Base-by-base conservation (phyloP, 2,888 invertebrate genomes). In the Himalopsyche anomala region DNA sequence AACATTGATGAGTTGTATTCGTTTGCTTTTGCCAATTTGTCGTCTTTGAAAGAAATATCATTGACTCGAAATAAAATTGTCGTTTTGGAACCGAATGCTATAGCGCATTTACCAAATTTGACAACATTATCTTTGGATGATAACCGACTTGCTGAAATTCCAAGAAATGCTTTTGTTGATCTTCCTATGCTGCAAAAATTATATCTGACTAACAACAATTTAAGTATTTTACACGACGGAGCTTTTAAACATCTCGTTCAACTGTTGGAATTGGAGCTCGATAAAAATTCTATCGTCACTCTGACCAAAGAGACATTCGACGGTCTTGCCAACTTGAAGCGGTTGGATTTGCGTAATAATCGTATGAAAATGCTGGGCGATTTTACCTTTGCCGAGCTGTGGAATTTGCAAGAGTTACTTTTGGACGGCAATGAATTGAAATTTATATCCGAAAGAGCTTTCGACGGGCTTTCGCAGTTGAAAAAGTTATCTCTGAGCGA, bases 181-280 rank as follows among this genome's bases (percentile, higher is more conserved):
- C 91, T 97, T 85, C 96, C 97, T 0, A 94, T 94, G 85, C 91
- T 97, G 88, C 95, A 95, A 89, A 95, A 96, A 88, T 94, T 99
- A 69, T 95, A 95, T 88, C 93, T 99, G 83, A 97, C 97, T 89
- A 96, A 96, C 90, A 99, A 99, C 92, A 96, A 96, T 90, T 94
- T 99, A 89, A 96, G 96, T 87, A 94, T 95, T 55, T 94, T 98
- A 88, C 98, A 97, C 89, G 97, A 98, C 88, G 96, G 96, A 88
- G 96, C 98, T 38, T 98, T 97, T 90, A 94, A 94, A 89, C 94
- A 96, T 89, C 93, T 97, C 90, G 94, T 94, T 84, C 95, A 96
- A 89, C 93, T 98, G 84, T 94, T 96, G 84, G 96, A 96, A 90
- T 92, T 99, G 89, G 97, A 98, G 91, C 92, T 98, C 90, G 96